phyloP scores from a whole-genome alignment of 2,888 invertebrate genomes.

The Eupsilia transversa region DNA sequence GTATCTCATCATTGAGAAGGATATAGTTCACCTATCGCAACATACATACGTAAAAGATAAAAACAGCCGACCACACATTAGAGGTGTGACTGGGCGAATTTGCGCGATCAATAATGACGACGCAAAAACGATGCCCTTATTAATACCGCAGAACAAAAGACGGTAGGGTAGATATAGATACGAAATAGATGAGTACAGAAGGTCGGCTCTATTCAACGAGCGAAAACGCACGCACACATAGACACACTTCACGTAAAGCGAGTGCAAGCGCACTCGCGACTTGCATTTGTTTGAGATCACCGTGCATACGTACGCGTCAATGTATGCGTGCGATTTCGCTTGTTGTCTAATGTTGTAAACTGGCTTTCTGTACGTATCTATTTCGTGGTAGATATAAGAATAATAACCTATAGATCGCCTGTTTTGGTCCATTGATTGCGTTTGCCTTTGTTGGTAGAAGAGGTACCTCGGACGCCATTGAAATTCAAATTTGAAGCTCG shows the following conservation, averaged over 20 bases:
- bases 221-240: not conserved
- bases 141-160: conserved; percentile 63
- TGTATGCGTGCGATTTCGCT: not conserved
- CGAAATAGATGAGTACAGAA: conserved; percentile 11
- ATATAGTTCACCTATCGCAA: not conserved
- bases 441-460: conserved; percentile 60
- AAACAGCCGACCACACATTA: conserved; percentile 43
- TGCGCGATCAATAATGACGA: conserved; percentile 65
- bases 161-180: conserved; percentile 19
- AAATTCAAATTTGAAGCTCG: conserved; percentile 65
- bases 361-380: not conserved
- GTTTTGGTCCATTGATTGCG: conserved; percentile 71
- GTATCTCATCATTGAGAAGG: not conserved
- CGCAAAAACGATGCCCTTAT: conserved; percentile 59
- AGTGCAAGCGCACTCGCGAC: not conserved
- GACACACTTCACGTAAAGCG: not conserved
- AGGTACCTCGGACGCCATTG: conserved; percentile 52
- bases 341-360: not conserved
- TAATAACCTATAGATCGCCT: conserved; percentile 60
- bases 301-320: not conserved
- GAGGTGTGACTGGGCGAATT: conserved; percentile 56
- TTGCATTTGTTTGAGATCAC: not conserved
- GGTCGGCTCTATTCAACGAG: not conserved
- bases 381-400: conserved; percentile 52
- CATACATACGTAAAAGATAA: conserved; percentile 30